Conservation (phyloP, 2,113 vertebrate genomes). For the Larimichthys polyactis region DNA sequence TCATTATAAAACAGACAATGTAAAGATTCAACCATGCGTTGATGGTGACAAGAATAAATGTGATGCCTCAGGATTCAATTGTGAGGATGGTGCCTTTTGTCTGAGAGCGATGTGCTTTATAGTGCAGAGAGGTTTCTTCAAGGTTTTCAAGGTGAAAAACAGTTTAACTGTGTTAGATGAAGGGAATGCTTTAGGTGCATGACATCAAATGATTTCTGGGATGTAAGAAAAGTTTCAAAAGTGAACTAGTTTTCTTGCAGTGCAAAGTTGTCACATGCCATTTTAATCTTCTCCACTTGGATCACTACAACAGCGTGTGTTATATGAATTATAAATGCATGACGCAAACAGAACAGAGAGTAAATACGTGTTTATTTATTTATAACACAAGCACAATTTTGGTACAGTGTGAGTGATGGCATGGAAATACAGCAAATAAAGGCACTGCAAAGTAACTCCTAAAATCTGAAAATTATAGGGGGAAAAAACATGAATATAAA, state of each 20-base stretch:
- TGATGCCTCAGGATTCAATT: background rate
- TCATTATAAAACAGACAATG: background rate
- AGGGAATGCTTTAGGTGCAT: background rate
- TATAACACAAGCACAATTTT: background rate
- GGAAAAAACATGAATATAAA: background rate
- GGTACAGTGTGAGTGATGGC: background rate
- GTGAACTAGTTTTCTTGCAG: background rate
- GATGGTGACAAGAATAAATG: background rate
- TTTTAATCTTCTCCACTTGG: background rate
- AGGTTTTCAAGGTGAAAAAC: background rate
- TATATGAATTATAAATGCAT: background rate
- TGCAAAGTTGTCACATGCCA: too few species aligned
- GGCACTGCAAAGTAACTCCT: background rate
- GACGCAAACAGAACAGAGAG: background rate
- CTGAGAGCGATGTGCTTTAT: background rate
- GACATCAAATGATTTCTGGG: background rate
- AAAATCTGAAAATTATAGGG: background rate
- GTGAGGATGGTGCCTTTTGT: constrained; percentile 11
- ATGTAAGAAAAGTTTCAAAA: background rate
- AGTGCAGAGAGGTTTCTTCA: background rate
- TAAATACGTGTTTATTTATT: background rate
- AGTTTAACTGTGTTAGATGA: background rate
- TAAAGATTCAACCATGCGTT: background rate
- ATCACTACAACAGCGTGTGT: background rate
- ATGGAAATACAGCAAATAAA: background rate